phyloP scores from a whole-genome alignment of 2,888 invertebrate genomes.

The Lepas anatifera region DNA sequence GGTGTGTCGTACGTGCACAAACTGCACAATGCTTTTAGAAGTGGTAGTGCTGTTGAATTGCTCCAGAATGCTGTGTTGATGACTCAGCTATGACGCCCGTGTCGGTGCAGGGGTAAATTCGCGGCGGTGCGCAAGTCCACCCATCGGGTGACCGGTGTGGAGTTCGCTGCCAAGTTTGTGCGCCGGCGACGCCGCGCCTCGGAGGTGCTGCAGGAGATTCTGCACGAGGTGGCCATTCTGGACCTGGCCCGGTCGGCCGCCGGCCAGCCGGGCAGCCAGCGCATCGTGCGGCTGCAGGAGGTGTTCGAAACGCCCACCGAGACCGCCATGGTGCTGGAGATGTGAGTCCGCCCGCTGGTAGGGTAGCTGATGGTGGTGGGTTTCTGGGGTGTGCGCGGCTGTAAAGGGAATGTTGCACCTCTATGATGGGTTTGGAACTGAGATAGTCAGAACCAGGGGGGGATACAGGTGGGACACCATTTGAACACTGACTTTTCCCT shows the following conservation, averaged over 20 bases:
- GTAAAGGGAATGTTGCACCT: too few relatives aligned
- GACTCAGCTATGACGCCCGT: too few relatives aligned
- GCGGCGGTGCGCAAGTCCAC: constrained; percentile 37
- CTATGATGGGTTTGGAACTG: too few relatives aligned
- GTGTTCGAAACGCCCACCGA: constrained; percentile 57
- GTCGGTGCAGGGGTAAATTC: constrained; percentile 37
- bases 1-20: too few relatives aligned
- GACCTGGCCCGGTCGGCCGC: constrained; percentile 33
- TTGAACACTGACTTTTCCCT: too few relatives aligned
- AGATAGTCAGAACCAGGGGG: too few relatives aligned
- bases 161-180: constrained; percentile 38
- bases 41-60: too few relatives aligned
- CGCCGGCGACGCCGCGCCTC: constrained; percentile 33
- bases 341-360: constrained; percentile 33
- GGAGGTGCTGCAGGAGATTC: constrained; percentile 35
- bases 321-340: constrained; percentile 53
- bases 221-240: constrained; percentile 38
- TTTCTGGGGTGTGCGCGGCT: too few relatives aligned
- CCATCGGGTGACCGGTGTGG: constrained; percentile 32
- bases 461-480: too few relatives aligned
- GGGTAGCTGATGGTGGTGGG: too few relatives aligned
- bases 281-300: constrained; percentile 58
- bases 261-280: constrained; percentile 34
- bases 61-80: too few relatives aligned
- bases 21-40: too few relatives aligned